Percentiles rank a stretch among this genome's conserved stretches.
Evolutionary conservation across 2,888 invertebrate species (phyloP).

Genomic region (Kryphioiulus occultus): DNA sequence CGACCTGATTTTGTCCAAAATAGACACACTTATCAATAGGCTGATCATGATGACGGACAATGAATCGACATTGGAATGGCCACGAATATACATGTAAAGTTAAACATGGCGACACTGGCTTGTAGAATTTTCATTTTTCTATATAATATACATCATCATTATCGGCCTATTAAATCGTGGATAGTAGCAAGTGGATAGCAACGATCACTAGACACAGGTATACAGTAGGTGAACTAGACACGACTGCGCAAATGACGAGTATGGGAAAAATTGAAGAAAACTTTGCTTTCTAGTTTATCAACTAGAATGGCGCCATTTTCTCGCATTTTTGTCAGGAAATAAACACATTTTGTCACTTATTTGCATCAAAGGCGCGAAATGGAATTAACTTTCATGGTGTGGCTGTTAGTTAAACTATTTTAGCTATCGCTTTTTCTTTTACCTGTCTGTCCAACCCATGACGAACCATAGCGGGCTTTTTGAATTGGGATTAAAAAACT

Average conservation of each 20-base stretch:
- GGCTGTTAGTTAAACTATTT: neutral
- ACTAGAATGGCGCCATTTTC: neutral
- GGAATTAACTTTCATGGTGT: neutral
- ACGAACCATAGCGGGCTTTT: slow-evolving; percentile 57
- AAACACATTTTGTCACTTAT: neutral
- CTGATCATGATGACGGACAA: too few relatives aligned
- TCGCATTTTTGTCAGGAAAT: neutral
- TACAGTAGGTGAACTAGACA: too few relatives aligned
- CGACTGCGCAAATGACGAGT: neutral
- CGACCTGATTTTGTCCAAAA: too few relatives aligned
- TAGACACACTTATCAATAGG: too few relatives aligned
- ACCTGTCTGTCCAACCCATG: slow-evolving; percentile 56
- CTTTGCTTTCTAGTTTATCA: neutral
- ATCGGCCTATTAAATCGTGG: too few relatives aligned
- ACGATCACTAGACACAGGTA: too few relatives aligned
- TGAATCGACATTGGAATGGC: too few relatives aligned
- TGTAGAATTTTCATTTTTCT: too few relatives aligned
- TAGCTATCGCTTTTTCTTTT: slow-evolving; percentile 44
- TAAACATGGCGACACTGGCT: too few relatives aligned
- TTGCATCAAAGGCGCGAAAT: neutral
- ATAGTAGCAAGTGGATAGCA: too few relatives aligned
- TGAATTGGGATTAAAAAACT: slow-evolving; percentile 47
- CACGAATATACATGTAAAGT: too few relatives aligned
- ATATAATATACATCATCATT: too few relatives aligned
- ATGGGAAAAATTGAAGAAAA: neutral